These are phyloP conservation scores for Macrophya annulata DNA, from an alignment of 2,888 invertebrate genomes.

Conservation along the genomic window DNA sequence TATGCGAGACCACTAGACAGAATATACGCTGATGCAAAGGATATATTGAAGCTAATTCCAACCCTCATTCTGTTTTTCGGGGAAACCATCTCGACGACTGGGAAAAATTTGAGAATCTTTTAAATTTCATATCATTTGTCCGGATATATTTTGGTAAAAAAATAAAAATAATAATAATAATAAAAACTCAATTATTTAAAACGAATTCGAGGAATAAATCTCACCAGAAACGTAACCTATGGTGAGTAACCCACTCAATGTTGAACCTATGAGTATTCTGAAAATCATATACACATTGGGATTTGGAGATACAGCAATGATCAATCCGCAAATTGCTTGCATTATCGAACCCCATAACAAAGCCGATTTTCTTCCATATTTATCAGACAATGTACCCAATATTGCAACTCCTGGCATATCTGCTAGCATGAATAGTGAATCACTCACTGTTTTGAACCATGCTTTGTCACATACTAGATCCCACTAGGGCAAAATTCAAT, in stretches of 20 bases:
- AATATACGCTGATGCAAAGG: slow-evolving; percentile 88
- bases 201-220: slow-evolving; percentile 55
- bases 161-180: not conserved
- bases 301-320: slow-evolving; percentile 86
- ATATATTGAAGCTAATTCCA: slow-evolving; percentile 87
- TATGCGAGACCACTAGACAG: slow-evolving; percentile 86
- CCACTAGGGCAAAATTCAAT: slow-evolving; percentile 80
- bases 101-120: slow-evolving; percentile 59
- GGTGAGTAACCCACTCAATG: slow-evolving; percentile 89
- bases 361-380: slow-evolving; percentile 86
- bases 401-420: slow-evolving; percentile 87
- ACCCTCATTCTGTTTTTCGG: slow-evolving; percentile 85
- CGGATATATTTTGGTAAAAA: too few relatives aligned
- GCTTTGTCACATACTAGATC: slow-evolving; percentile 85
- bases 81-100: slow-evolving; percentile 87
- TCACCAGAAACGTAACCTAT: slow-evolving; percentile 90
- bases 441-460: slow-evolving; percentile 84
- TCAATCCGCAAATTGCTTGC: slow-evolving; percentile 85
- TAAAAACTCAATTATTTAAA: not conserved
- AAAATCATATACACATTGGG: slow-evolving; percentile 85
- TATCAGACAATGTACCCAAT: slow-evolving; percentile 88
- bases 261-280: slow-evolving; percentile 86
- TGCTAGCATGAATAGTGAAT: slow-evolving; percentile 87
- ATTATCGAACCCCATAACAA: slow-evolving; percentile 87
- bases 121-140: not conserved